A percentile compares a stretch with the other conserved stretches of the same genome.
phyloP scores from a whole-genome alignment of 2,113 vertebrate genomes.

The Cryptomyrus ogoouensis region DNA sequence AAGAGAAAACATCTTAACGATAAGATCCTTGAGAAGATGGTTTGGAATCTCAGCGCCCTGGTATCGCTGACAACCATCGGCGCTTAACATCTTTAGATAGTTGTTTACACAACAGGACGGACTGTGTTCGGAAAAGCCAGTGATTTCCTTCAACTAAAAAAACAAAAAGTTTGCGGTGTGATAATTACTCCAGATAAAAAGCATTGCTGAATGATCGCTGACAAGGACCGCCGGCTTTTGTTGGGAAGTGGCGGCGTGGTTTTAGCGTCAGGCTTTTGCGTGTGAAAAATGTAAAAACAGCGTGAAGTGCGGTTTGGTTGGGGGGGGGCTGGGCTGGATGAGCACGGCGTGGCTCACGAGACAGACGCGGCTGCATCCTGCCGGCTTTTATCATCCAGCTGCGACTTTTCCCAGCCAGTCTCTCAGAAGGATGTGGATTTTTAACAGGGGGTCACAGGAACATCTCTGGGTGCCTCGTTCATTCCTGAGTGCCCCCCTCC shows the following conservation, averaged over 20 bases:
- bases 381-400: neutral
- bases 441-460: neutral
- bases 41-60: neutral
- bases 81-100: neutral
- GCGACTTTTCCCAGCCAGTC: neutral
- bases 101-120: neutral
- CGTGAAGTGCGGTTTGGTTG: neutral
- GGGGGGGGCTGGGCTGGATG: neutral
- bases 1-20: neutral
- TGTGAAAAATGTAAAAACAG: neutral
- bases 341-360: neutral
- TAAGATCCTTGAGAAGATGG: neutral
- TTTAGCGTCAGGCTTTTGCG: neutral
- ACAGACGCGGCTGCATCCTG: neutral
- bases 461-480: neutral
- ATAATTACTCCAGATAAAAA: conserved; percentile 14
- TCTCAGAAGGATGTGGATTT: neutral
- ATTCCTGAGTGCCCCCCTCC: no score
- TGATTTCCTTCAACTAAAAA: neutral
- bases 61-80: neutral
- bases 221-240: neutral
- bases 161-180: neutral
- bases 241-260: neutral
- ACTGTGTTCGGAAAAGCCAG: neutral
- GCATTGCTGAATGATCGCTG: neutral